Conservation (phyloP, 2,113 vertebrate genomes). For the Paracanthobrama guichenoti region DNA sequence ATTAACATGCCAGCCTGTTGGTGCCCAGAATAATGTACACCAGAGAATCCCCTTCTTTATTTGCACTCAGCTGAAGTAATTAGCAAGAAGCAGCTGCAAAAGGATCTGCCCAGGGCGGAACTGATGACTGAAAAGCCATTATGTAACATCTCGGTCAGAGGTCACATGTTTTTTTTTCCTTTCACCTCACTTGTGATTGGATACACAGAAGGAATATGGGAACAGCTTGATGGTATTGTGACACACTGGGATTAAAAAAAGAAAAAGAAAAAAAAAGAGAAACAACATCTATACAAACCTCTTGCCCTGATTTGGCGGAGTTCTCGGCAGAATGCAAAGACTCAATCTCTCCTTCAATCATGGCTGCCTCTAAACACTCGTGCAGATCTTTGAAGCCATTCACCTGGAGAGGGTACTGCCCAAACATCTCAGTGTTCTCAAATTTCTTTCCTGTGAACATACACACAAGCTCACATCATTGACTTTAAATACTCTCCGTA, state of each 20-base stretch:
- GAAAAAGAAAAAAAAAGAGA: background rate
- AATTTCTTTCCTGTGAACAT: constrained; percentile 92
- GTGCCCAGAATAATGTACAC: constrained; percentile 22
- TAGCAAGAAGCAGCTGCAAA: constrained; percentile 62
- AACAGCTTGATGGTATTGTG: background rate
- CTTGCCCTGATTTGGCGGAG: constrained; percentile 87
- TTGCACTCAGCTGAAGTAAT: constrained; percentile 49
- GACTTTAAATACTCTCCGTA: background rate
- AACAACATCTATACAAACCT: constrained; percentile 65
- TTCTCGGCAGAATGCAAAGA: constrained; percentile 94
- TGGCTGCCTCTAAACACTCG: constrained; percentile 97
- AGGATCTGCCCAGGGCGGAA: constrained; percentile 23
- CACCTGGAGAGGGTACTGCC: constrained; percentile 97
- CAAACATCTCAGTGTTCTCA: constrained; percentile 98
- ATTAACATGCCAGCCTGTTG: background rate
- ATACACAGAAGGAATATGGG: background rate
- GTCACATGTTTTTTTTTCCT: background rate
- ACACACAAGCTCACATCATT: background rate
- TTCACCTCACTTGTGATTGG: background rate
- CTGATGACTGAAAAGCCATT: constrained; percentile 40
- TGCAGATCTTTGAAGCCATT: constrained; percentile 98
- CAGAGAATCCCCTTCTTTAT: constrained; percentile 17
- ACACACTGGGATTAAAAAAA: background rate
- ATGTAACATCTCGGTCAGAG: constrained; percentile 16
- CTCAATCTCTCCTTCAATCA: constrained; percentile 98